Percentiles rank a stretch among this genome's conserved stretches.
These are phyloP conservation scores for Naja naja DNA, from an alignment of 2,113 vertebrate genomes.

Conservation along the genomic window DNA sequence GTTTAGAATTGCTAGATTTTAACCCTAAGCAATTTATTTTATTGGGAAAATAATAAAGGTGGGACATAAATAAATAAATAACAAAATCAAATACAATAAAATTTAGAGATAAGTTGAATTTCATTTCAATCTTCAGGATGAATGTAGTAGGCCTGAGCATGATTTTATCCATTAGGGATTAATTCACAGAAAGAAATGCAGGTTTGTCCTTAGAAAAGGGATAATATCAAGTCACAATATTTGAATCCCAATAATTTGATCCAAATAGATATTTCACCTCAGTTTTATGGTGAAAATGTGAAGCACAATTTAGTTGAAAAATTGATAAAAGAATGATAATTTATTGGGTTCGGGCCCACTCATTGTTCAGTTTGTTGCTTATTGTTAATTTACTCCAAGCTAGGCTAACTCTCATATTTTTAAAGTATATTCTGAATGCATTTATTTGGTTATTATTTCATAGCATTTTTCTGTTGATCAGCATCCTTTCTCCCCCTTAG, in stretches of 20 bases:
- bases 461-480: neutral
- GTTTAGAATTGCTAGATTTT: neutral
- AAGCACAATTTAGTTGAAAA: slow-evolving; percentile 7
- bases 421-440: neutral
- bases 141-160: neutral
- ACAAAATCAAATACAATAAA: too few species aligned
- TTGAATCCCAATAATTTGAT: neutral
- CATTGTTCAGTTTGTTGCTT: neutral
- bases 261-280: slow-evolving; percentile 7
- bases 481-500: neutral
- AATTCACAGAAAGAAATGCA: neutral
- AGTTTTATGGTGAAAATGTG: slow-evolving; percentile 3
- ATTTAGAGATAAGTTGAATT: neutral
- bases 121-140: neutral
- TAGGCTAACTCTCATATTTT: neutral
- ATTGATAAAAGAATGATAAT: slow-evolving; percentile 13
- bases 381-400: neutral
- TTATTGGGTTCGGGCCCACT: neutral
- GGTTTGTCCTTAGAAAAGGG: neutral
- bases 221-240: slow-evolving; percentile 11
- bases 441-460: slow-evolving; percentile 6
- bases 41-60: too few species aligned
- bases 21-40: neutral
- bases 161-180: neutral
- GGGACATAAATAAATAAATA: too few species aligned